phyloP scores from a whole-genome alignment of 2,888 invertebrate species.

The Pediacus dermestoides region DNA sequence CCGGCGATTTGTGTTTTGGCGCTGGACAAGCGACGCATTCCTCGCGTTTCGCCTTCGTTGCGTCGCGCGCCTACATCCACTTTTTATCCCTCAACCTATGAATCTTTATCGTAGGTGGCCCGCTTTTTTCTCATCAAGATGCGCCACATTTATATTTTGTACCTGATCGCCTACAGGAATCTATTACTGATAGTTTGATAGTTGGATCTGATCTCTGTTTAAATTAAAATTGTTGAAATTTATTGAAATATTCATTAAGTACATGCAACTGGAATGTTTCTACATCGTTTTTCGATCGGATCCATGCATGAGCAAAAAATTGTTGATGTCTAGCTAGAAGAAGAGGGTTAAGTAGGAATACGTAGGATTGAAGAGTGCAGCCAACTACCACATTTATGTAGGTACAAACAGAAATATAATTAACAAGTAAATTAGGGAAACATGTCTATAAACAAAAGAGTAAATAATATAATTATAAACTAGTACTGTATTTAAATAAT shows the following conservation, averaged over 20 bases:
- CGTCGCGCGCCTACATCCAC: conserved; percentile 36
- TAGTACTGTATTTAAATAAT: too few relatives aligned
- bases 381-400: too few relatives aligned
- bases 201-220: conserved; percentile 35
- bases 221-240: conserved; percentile 45
- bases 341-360: too few relatives aligned
- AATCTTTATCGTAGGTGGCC: conserved; percentile 40
- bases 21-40: conserved; percentile 48
- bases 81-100: conserved; percentile 27
- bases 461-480: too few relatives aligned
- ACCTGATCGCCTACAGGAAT: conserved; percentile 26
- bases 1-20: conserved; percentile 50
- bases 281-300: conserved; percentile 33
- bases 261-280: conserved; percentile 42
- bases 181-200: conserved; percentile 26
- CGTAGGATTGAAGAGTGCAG: too few relatives aligned
- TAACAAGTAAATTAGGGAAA: too few relatives aligned
- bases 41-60: conserved; percentile 39
- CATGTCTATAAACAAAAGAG: too few relatives aligned
- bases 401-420: too few relatives aligned
- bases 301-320: too few relatives aligned
- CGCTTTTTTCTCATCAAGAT: conserved; percentile 14
- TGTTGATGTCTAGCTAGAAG: too few relatives aligned
- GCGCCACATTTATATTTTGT: conserved; percentile 32
- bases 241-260: conserved; percentile 47